Conservation (phyloP, 2,797 vertebrate genomes). For the Pangasius larnaudii region DNA sequence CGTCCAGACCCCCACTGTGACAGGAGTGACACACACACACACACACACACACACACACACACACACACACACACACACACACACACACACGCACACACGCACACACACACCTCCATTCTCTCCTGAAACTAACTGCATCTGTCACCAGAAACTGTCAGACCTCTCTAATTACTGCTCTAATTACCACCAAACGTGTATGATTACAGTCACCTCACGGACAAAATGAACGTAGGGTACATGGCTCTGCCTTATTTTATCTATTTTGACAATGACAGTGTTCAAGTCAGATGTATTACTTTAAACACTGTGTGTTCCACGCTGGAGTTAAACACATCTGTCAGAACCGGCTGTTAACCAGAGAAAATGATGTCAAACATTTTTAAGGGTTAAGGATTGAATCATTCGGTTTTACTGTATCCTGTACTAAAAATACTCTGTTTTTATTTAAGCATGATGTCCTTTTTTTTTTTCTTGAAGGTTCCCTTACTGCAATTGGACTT, state of each 20-base stretch:
- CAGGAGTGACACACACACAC: conserved; percentile 17
- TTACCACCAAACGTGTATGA: conserved; percentile 52
- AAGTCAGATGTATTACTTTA: conserved; percentile 23
- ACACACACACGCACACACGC: conserved; percentile 14
- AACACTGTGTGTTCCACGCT: not conserved
- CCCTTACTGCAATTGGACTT: not conserved
- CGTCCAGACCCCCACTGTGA: conserved; percentile 44
- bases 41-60: not conserved
- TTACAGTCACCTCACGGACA: conserved; percentile 50
- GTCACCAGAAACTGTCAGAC: conserved; percentile 46
- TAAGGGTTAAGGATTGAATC: not conserved
- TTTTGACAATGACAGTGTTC: conserved; percentile 40
- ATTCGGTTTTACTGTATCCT: not conserved
- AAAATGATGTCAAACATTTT: not conserved
- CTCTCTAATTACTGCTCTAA: conserved; percentile 53
- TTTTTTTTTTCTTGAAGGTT: not conserved
- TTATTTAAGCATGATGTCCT: not conserved
- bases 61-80: conserved; percentile 6
- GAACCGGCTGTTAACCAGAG: not conserved
- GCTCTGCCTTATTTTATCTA: conserved; percentile 26
- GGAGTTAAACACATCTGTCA: not conserved
- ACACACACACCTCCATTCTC: conserved; percentile 30
- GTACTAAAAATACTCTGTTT: not conserved
- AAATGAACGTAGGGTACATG: conserved; percentile 22
- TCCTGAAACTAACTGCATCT: conserved; percentile 49